phyloP scores from a whole-genome alignment of 1,140 invertebrate genomes.

The Temnothorax longispinosus region DNA sequence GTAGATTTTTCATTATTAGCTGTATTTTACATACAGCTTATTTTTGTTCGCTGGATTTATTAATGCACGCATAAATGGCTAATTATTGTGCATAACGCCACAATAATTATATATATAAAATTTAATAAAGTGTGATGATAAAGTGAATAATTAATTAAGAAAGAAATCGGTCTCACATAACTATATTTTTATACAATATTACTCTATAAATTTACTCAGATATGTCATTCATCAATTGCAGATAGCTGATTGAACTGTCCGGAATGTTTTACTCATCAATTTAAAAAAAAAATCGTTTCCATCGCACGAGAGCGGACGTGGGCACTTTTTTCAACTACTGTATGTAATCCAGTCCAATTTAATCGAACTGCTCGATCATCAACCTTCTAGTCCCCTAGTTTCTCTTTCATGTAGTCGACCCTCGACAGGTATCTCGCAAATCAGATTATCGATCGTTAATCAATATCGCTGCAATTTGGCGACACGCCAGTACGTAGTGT shows the following conservation, averaged over 20 bases:
- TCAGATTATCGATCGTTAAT: slow-evolving; percentile 80
- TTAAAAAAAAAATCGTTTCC: not conserved
- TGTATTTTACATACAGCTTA: not conserved
- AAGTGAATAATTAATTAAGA: not conserved
- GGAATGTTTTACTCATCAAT: slow-evolving; percentile 1
- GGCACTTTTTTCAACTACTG: slow-evolving; percentile 2
- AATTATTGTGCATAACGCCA: too few species aligned
- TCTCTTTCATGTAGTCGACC: not conserved
- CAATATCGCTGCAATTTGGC: slow-evolving; percentile 79
- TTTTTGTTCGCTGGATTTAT: not conserved
- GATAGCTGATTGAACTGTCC: not conserved
- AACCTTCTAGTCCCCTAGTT: not conserved
- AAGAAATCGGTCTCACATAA: not conserved
- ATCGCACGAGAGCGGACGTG: not conserved
- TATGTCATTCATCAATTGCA: not conserved
- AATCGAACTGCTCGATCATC: slow-evolving; percentile 48
- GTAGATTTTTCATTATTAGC: not conserved
- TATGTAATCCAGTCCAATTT: slow-evolving; percentile 43
- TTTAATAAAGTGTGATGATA: not conserved
- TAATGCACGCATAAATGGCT: not conserved
- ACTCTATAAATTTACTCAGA: not conserved
- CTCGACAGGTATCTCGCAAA: slow-evolving; percentile 69
- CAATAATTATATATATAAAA: not conserved
- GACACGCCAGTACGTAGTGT: slow-evolving; percentile 51
- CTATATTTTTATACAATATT: not conserved